Base-by-base conservation (phyloP, 1,140 invertebrate species). In the Eubasilissa regina region DNA sequence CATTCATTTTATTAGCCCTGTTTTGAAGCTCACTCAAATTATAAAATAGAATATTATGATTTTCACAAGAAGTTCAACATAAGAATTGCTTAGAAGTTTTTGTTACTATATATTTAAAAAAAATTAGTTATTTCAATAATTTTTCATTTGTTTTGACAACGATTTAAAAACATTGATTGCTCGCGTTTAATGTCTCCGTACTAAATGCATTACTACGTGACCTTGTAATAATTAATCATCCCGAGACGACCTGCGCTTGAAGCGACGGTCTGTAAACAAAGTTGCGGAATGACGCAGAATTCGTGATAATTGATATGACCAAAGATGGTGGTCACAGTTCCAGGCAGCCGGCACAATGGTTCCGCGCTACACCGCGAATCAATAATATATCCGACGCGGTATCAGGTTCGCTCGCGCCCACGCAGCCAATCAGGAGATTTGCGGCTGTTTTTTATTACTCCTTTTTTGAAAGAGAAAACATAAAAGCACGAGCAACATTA, bases 321-420 rank as follows among this genome's bases (percentile, higher is more conserved):
- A 53, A 64, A 81, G 44, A 78, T 47, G 80, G 80, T 53, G 64
- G 74, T 56, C 48, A 13, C 8, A 35, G 25, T 55, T 73, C 58
- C 13, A 70, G 43, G 48, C 47, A 64, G 45, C 56, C 53, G 15
- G 17, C 44, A 51, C 70, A 81, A 75, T 81, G 75, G 80, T 81
- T 81, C 80, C 80, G 77, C 64, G 43, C 6, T 77, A 48, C 58
- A 77, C 64, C 56, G 48, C 51, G 56, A 17, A 60, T 60, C 55
- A 55, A 72, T 77, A 66, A 81, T 78, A 45, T 81, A 78, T 81
- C 78, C 80, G 47, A 75, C 45, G 76, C 25, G 25, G 25, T 81
- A 81, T 81, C 80, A 43, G 60, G 73, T 43, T 56, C 74, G 43
- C 76, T n/a, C 76, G 47, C 70, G 51, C 80, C 80, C 70, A 81